These are phyloP conservation scores for Oscheius onirici DNA, from an alignment of 2,888 invertebrate genomes.

Conservation along the genomic window DNA sequence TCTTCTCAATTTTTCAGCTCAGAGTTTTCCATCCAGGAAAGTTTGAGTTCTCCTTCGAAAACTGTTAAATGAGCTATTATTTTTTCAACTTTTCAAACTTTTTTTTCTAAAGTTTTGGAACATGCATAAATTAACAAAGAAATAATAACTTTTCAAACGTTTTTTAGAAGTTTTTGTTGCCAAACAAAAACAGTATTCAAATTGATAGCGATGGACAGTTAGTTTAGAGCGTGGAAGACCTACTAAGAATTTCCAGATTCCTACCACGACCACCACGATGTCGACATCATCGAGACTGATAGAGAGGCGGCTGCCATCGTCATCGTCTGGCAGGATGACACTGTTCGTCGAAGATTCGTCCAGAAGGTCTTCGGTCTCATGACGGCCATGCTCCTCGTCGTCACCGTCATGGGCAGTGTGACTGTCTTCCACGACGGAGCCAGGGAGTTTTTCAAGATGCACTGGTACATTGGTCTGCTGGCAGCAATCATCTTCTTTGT, in stretches of 20 bases:
- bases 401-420: conserved; percentile 8
- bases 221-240: too few species aligned
- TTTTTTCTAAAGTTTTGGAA: too few species aligned
- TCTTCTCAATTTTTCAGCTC: too few species aligned
- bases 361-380: conserved; percentile 4
- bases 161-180: too few species aligned
- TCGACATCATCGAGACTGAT: not conserved
- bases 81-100: too few species aligned
- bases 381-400: conserved; percentile 5
- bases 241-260: not conserved
- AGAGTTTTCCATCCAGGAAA: too few species aligned
- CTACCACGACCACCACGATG: not conserved
- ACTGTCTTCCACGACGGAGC: not conserved
- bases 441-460: not conserved
- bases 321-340: not conserved
- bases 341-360: conserved; percentile 3
- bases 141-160: too few species aligned
- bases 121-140: too few species aligned
- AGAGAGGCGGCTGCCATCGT: not conserved
- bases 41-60: too few species aligned
- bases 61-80: too few species aligned
- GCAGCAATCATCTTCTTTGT: conserved; percentile 15
- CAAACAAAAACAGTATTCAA: too few species aligned
- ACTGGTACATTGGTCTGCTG: not conserved
- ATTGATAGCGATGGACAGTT: too few species aligned